Evolutionary conservation across 2,888 invertebrate genomes (phyloP).

Genomic region (Sinhomidia bicolor): DNA sequence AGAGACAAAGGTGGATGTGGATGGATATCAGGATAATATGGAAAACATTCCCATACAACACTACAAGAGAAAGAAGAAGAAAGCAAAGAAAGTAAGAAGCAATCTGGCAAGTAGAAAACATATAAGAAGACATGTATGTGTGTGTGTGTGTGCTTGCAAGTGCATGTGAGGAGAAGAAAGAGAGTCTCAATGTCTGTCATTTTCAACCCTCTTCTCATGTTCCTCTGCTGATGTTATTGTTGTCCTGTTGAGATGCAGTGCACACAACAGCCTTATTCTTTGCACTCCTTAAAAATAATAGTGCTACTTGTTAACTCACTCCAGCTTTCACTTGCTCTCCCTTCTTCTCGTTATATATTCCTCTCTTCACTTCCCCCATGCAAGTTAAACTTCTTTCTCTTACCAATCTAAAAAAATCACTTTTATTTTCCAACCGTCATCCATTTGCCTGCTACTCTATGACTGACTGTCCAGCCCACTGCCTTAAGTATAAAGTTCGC

Average conservation of each 20-base stretch:
- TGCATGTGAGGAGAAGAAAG: no score
- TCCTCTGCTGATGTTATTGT: background rate
- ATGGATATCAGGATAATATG: conserved; percentile 1
- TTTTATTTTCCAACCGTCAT: no score
- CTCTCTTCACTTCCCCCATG: no score
- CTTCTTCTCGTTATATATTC: background rate
- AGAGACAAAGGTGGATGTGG: conserved; percentile 33
- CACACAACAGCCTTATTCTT: background rate
- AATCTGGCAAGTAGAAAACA: conserved; percentile 10
- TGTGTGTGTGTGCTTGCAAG: background rate
- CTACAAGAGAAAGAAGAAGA: background rate
- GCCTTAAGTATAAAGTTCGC: no score
- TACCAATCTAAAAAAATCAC: no score
- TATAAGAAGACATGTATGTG: background rate
- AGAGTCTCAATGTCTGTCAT: conserved; percentile 4
- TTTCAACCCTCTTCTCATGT: conserved; percentile 27
- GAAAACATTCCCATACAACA: background rate
- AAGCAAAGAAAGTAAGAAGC: background rate
- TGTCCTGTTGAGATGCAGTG: background rate
- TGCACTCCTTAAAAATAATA: conserved; percentile 4
- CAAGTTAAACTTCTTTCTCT: no score
- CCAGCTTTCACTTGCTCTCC: background rate
- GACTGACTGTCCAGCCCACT: no score
- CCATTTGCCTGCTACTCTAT: no score
- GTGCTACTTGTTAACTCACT: conserved; percentile 41